Percentiles rank a stretch among this genome's conserved stretches.
These are phyloP conservation scores for Eupithecia centaureata DNA, from an alignment of 2,888 invertebrate genomes.

Conservation along the genomic window DNA sequence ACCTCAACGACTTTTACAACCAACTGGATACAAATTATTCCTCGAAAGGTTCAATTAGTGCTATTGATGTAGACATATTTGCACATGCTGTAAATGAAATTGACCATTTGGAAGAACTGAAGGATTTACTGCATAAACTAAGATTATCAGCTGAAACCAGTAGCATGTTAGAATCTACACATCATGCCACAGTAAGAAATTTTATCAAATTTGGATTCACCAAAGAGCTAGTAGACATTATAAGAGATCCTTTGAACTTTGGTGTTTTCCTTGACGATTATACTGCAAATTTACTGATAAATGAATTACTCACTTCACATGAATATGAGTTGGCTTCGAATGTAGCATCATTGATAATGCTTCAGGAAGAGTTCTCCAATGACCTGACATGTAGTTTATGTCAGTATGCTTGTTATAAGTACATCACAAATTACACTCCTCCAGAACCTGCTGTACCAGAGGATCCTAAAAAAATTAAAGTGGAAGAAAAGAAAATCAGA, in stretches of 20 bases:
- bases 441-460: constrained; percentile 49
- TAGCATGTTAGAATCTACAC: constrained; percentile 90
- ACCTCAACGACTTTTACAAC: constrained; percentile 87
- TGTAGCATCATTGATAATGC: constrained; percentile 91
- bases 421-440: constrained; percentile 73
- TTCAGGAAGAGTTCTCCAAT: constrained; percentile 93
- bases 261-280: constrained; percentile 96
- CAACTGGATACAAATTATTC: constrained; percentile 87
- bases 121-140: constrained; percentile 88
- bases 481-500: constrained; percentile 88
- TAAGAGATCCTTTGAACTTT: constrained; percentile 93
- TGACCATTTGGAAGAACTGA: constrained; percentile 87
- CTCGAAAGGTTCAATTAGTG: constrained; percentile 85
- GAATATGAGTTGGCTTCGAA: constrained; percentile 89
- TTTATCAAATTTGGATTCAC: constrained; percentile 81
- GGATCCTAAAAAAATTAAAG: constrained; percentile 66
- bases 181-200: constrained; percentile 90
- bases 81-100: constrained; percentile 86
- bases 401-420: constrained; percentile 90
- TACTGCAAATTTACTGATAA: constrained; percentile 90
- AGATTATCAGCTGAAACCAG: constrained; percentile 88
- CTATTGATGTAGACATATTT: constrained; percentile 93
- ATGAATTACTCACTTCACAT: constrained; percentile 88
- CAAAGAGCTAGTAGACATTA: constrained; percentile 87
- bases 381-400: constrained; percentile 87